Base-by-base conservation (phyloP, 2,888 invertebrate species). In the Tanypteryx hageni region DNA sequence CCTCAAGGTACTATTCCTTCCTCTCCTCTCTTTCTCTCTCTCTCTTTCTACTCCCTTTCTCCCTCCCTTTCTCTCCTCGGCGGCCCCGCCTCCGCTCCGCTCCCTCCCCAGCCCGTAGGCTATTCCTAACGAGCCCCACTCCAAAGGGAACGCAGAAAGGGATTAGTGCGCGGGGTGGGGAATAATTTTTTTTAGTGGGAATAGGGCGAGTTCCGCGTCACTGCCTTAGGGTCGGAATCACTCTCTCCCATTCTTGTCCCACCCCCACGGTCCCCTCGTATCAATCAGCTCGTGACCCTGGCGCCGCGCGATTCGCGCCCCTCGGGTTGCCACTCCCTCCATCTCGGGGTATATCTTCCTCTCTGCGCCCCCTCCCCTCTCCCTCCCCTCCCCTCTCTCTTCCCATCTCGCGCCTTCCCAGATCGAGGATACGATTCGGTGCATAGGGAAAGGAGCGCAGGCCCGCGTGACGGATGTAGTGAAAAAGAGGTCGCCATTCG, bases 81-180 rank as follows among this genome's bases (percentile, higher is more conserved):
- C 44, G 68, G 68, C 68, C 68, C 68, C 68, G 22, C 76, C 76
- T 13, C 22, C 76, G 76, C 13, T 27, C n/a, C 16, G n/a, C 68
- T 22, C 22, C 76, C 76, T 76, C 76, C 76, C 27, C n/a, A 68
- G 68, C 68, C 68, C 27, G 13, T 76, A 27, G 76, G 68, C 68
- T 68, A 68, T 18, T 68, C 27, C 76, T 76, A 76, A 76, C 76
- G 76, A 76, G 76, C 76, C 76, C 18, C 68, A 68, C 68, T 44
- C 44, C 44, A 44, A 44, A 44, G 44, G 44, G 44, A 5, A 44
- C 44, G n/a, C 16, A 64, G 64, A 64, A 64, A 64, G 14, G 64
- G 64, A 64, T 64, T 64, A 64, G 64, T n/a, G 64, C 22, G 44
- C 68, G 68, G 68, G n/a, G n/a, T 44, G 44, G 44, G 44, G 44